phyloP scores from a whole-genome alignment of 1,140 invertebrate species.

The Panulirus ornatus region DNA sequence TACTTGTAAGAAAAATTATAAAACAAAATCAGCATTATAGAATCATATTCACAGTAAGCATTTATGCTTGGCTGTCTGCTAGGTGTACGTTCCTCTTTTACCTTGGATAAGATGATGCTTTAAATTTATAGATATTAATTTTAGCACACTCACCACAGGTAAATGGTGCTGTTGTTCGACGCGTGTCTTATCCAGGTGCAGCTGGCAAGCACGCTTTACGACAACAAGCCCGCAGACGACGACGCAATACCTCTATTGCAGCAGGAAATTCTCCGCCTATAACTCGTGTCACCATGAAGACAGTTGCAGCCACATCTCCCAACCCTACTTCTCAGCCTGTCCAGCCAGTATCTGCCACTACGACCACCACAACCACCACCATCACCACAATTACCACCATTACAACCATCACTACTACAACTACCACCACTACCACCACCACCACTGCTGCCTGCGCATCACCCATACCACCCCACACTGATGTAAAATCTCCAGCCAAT shows the following conservation, averaged over 20 bases:
- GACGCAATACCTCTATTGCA: conserved; percentile 87
- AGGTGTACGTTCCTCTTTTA: background rate
- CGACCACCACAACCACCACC: conserved; percentile 18
- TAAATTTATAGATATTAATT: background rate
- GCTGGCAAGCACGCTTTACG: conserved; percentile 84
- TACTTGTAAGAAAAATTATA: too few species aligned
- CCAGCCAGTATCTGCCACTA: conserved; percentile 17
- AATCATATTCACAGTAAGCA: too few species aligned
- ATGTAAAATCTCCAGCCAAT: background rate
- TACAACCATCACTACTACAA: conserved; percentile 16
- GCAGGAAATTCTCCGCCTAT: conserved; percentile 79
- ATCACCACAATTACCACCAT: background rate
- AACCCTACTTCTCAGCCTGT: conserved; percentile 51
- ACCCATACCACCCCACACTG: background rate
- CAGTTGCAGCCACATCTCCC: conserved; percentile 61
- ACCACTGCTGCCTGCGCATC: conserved; percentile 18
- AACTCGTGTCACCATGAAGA: conserved; percentile 74
- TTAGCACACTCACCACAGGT: background rate
- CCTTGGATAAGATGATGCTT: background rate
- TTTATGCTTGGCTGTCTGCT: too few species aligned
- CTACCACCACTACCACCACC: background rate
- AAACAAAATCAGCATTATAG: too few species aligned
- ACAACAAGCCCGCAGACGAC: conserved; percentile 87
- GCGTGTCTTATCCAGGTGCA: conserved; percentile 47
- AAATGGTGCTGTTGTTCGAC: conserved; percentile 52